These are phyloP conservation scores for Phaonia tiefii DNA, from an alignment of 2,888 invertebrate genomes.

Conservation along the genomic window DNA sequence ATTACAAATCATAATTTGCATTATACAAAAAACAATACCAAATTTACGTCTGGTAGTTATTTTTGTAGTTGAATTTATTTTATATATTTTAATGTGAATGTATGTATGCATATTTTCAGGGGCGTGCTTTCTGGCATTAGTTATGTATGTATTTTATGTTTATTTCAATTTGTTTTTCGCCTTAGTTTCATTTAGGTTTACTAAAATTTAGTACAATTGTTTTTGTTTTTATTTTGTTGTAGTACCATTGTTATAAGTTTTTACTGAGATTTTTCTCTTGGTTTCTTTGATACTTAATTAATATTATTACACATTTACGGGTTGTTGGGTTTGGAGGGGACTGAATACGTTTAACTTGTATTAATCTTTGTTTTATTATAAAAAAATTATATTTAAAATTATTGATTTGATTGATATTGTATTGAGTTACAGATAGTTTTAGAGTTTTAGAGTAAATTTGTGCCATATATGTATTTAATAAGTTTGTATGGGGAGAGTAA, in stretches of 20 bases:
- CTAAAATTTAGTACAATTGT: constrained; percentile 48
- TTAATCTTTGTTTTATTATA: no score
- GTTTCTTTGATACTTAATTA: constrained; percentile 9
- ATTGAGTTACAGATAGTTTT: no score
- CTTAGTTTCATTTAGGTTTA: constrained; percentile 24
- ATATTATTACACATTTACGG: constrained; percentile 16
- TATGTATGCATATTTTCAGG: constrained; percentile 36
- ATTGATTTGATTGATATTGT: no score
- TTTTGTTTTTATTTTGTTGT: no score
- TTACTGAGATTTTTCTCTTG: constrained; percentile 40
- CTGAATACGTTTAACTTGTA: not conserved
- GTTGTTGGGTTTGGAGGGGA: not conserved
- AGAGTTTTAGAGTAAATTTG: no score
- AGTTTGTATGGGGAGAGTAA: no score
- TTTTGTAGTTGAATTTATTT: constrained; percentile 10
- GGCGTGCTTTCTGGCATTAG: constrained; percentile 13
- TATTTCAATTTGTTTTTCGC: not conserved
- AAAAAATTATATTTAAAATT: no score
- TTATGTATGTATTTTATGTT: constrained; percentile 12
- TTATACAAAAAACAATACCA: no score
- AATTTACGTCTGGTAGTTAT: no score
- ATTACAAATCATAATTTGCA: no score
- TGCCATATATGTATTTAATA: no score
- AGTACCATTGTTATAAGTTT: constrained; percentile 33
- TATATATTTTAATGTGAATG: constrained; percentile 13